Evolutionary conservation across 1,140 invertebrate species (phyloP).

Genomic region (Hyles euphorbiae): DNA sequence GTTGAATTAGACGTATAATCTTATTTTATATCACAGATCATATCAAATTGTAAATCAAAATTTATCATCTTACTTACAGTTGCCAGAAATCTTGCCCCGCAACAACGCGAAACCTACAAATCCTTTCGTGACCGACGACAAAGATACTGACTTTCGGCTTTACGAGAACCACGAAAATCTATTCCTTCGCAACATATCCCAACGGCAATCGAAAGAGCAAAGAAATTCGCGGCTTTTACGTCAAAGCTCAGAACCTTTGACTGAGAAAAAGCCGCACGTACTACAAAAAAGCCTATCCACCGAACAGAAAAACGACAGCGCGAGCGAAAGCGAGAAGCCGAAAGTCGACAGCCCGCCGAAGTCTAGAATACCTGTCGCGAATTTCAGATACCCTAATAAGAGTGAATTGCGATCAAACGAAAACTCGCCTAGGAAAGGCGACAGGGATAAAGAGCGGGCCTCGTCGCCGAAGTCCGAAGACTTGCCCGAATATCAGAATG

Average conservation of each 20-base stretch:
- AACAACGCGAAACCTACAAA: conserved; percentile 40
- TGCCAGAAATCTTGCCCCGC: conserved; percentile 61
- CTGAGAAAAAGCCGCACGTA: conserved; percentile 45
- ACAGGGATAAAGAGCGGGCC: conserved; percentile 4
- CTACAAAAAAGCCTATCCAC: conserved; percentile 68
- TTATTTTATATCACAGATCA: too few relatives aligned
- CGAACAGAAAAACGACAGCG: conserved; percentile 51
- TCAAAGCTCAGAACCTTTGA: conserved; percentile 63
- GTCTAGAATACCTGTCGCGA: conserved; percentile 66
- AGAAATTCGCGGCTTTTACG: conserved; percentile 54
- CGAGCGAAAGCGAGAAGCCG: conserved; percentile 30
- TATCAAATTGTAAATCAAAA: too few relatives aligned
- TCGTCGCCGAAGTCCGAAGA: conserved; percentile 23
- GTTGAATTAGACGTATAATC: too few relatives aligned
- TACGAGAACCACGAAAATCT: conserved; percentile 74
- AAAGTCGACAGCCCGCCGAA: conserved; percentile 53
- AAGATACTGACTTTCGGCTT: conserved; percentile 46
- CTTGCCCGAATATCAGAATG: conserved; percentile 62
- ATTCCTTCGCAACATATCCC: conserved; percentile 68
- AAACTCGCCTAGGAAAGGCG: conserved; percentile 52
- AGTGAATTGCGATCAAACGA: conserved; percentile 57
- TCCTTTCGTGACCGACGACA: conserved; percentile 45
- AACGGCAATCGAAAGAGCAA: conserved; percentile 61
- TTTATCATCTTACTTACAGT: conserved; percentile 35
- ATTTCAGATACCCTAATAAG: conserved; percentile 71